These are phyloP conservation scores for Agapetus fuscipes DNA, from an alignment of 2,888 invertebrate genomes.

Conservation along the genomic window DNA sequence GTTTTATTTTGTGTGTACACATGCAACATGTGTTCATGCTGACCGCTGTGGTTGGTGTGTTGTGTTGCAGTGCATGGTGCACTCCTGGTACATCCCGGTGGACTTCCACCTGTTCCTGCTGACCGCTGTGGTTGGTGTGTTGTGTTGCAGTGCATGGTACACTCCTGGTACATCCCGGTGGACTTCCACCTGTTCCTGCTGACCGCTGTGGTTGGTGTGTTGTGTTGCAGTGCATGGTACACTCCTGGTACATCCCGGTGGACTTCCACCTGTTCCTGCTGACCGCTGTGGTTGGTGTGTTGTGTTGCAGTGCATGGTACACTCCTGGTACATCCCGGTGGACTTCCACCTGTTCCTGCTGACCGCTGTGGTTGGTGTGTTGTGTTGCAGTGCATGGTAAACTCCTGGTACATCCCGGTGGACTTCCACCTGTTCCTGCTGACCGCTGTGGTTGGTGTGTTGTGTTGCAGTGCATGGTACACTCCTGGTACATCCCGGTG, in stretches of 20 bases:
- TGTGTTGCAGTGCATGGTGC: constrained; percentile 53
- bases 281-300: constrained; percentile 39
- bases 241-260: constrained; percentile 61
- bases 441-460: constrained; percentile 39
- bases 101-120: too few relatives aligned
- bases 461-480: constrained; percentile 53
- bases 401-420: constrained; percentile 61
- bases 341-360: constrained; percentile 60
- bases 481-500: constrained; percentile 61
- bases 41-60: too few relatives aligned
- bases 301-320: constrained; percentile 53
- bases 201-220: constrained; percentile 39
- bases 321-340: constrained; percentile 61
- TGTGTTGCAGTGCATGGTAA: constrained; percentile 53
- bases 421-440: constrained; percentile 60
- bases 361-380: constrained; percentile 39
- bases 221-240: constrained; percentile 53
- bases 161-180: constrained; percentile 61
- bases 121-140: too few relatives aligned
- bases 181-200: constrained; percentile 60
- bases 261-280: constrained; percentile 60
- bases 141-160: constrained; percentile 53
- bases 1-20: too few relatives aligned
- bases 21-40: too few relatives aligned
- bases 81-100: constrained; percentile 61